Conservation (phyloP, 2,888 invertebrate genomes). For the Oeneis ivallda region DNA sequence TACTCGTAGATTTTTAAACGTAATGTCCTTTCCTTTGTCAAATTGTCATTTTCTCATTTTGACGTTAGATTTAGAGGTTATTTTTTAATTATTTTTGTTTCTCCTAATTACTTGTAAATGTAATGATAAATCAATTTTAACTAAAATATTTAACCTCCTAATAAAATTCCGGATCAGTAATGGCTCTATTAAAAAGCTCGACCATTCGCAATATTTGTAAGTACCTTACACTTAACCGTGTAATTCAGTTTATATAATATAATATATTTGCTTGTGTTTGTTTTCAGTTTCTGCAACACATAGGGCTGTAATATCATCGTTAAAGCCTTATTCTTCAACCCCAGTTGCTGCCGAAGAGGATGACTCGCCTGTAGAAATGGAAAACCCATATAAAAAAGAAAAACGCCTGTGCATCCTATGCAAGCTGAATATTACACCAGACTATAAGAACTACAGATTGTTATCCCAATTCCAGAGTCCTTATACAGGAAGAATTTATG, state of each 20-base stretch:
- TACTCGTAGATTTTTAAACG: too few relatives aligned
- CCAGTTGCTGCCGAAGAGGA: slow-evolving; percentile 42
- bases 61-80: too few relatives aligned
- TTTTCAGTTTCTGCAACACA: slow-evolving; percentile 56
- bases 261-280: neutral
- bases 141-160: neutral
- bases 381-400: slow-evolving; percentile 91
- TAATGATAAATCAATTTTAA: neutral
- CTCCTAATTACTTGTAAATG: neutral
- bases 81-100: neutral
- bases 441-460: slow-evolving; percentile 95
- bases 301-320: slow-evolving; percentile 45
- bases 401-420: slow-evolving; percentile 90
- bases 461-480: slow-evolving; percentile 98
- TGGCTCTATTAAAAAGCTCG: slow-evolving; percentile 30
- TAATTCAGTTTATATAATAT: neutral
- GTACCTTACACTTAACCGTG: slow-evolving; percentile 2
- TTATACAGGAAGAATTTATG: slow-evolving; percentile 95
- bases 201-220: slow-evolving; percentile 31
- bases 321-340: slow-evolving; percentile 51
- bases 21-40: too few relatives aligned
- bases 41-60: too few relatives aligned
- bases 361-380: slow-evolving; percentile 82
- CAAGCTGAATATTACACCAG: slow-evolving; percentile 88
- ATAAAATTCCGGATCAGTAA: neutral